A percentile compares a stretch with the other conserved stretches of the same genome.
phyloP scores from a whole-genome alignment of 2,113 vertebrate genomes.

The Laterallus jamaicensis region DNA sequence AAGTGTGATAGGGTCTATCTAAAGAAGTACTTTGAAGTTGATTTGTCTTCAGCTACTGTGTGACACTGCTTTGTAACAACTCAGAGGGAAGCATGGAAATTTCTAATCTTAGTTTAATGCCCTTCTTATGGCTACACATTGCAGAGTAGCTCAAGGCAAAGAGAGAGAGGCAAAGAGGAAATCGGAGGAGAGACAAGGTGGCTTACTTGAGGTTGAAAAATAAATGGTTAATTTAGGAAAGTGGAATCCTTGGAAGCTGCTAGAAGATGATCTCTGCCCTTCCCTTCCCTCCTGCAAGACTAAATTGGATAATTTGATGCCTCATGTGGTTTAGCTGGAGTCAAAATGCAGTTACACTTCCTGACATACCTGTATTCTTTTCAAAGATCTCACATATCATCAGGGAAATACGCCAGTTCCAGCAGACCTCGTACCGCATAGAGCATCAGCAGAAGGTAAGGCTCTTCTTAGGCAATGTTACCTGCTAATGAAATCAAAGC shows the following conservation, averaged over 20 bases:
- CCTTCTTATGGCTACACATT: neutral
- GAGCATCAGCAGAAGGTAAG: constrained; percentile 95
- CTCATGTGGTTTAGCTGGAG: neutral
- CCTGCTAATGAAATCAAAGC: neutral
- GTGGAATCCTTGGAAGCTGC: neutral
- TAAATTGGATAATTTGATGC: neutral
- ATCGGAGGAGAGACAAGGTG: neutral
- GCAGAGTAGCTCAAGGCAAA: neutral
- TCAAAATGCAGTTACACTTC: neutral
- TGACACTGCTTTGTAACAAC: neutral
- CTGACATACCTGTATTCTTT: neutral
- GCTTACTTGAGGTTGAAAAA: neutral
- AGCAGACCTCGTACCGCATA: constrained; percentile 97
- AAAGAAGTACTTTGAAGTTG: neutral
- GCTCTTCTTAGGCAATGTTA: neutral
- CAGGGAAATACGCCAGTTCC: constrained; percentile 97
- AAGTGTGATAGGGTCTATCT: neutral
- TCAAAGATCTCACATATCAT: constrained; percentile 97
- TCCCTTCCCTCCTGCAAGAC: neutral
- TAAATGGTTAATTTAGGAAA: neutral
- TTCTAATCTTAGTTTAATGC: neutral
- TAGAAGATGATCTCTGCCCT: neutral
- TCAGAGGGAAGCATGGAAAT: neutral
- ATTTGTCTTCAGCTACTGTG: neutral
- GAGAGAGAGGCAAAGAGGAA: neutral